Conservation (phyloP, 2,797 vertebrate genomes). For the Pygocentrus nattereri region DNA sequence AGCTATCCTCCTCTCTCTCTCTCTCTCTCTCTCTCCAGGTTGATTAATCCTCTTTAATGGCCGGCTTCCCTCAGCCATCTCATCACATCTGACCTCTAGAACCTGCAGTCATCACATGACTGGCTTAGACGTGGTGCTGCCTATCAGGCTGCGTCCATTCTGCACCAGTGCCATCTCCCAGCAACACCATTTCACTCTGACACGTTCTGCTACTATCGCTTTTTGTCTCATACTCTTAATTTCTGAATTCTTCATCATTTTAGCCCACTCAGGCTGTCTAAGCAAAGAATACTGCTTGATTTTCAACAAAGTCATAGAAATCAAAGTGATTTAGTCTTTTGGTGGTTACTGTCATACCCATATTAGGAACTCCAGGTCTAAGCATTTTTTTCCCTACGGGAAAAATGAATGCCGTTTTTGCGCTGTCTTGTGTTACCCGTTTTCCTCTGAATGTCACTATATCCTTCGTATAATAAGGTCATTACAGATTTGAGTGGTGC, state of each 20-base stretch:
- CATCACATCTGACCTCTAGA: conserved; percentile 45
- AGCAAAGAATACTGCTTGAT: not conserved
- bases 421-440: too few relatives aligned
- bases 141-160: conserved; percentile 31
- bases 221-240: not conserved
- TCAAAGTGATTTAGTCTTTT: too few relatives aligned
- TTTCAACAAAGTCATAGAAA: too few relatives aligned
- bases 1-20: not conserved
- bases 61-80: conserved; percentile 37
- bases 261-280: not conserved
- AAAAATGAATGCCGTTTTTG: too few relatives aligned
- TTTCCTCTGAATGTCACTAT: too few relatives aligned
- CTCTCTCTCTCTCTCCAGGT: not conserved
- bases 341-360: too few relatives aligned
- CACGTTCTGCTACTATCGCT: not conserved
- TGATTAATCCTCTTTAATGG: conserved; percentile 42
- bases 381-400: too few relatives aligned
- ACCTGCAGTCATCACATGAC: conserved; percentile 40
- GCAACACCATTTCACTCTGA: conserved; percentile 38
- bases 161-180: conserved; percentile 23
- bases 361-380: too few relatives aligned
- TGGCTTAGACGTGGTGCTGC: conserved; percentile 21
- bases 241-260: not conserved
- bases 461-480: too few relatives aligned
- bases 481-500: too few relatives aligned